Base-by-base conservation (phyloP, 2,797 vertebrate genomes). In the Chromis chromis region DNA sequence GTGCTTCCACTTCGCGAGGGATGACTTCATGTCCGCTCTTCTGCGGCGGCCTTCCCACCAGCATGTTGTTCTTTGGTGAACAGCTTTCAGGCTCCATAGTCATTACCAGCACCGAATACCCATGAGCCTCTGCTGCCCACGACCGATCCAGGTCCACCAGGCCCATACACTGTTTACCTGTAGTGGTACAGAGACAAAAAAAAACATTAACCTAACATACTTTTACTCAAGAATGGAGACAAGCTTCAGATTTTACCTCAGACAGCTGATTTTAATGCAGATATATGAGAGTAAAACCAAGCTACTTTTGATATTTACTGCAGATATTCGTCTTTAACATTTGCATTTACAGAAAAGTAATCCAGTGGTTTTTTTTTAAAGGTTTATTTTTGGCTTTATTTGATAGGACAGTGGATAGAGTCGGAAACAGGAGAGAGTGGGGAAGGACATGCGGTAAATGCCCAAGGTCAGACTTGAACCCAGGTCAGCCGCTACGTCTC, bases 21-120 rank as follows among this genome's bases (percentile, higher is more conserved):
- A 2, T 4, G 11, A 22, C 61, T 14, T 82, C 70, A 64, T 31
- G 52, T 55, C 65, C 55, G 14, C 64, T 75, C 14, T 4, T 61
- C 50, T 67, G 76, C 13, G 1, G 70, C 0, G 31, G 79, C 58
- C 68, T 87, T 46, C 97, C 98, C 69, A 98, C 93, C 63, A 99
- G 89, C 96, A 99, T 95, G 93, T 99, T 98, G 92, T 99, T 99
- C 92, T 99, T 99, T 6, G 98, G 98, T 28, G 98, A 98, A 81
- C 98, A 99, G 68, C 95, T 97, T 81, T 97, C 96, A 11, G 97
- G 98, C 91, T 98, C 95, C 98, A 99, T 99, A 48, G 97, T 98
- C 75, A 96, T 95, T 82, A 99, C 96, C 73, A 85, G 92, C 53
- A 96, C 96, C 0, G 91, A 94, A 88, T 98, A 99, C 24, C 95